phyloP scores from a whole-genome alignment of 2,113 vertebrate genomes.

The Oreochromis tanganicae region DNA sequence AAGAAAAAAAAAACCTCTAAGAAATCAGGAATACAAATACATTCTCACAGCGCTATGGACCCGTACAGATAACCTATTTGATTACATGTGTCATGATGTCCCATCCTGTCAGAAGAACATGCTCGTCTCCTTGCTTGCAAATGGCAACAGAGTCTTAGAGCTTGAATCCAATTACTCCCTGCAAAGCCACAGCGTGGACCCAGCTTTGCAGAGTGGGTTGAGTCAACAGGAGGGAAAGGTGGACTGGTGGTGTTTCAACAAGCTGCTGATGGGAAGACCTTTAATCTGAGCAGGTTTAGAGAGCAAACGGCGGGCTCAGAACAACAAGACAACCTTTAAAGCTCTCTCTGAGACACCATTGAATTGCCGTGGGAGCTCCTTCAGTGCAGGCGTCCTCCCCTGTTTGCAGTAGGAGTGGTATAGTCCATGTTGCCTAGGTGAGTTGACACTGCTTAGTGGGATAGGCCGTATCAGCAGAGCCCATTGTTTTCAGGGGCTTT shows the following conservation, averaged over 20 bases:
- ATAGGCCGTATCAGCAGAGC: conserved; percentile 56
- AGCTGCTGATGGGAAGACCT: not conserved
- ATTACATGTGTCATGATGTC: not conserved
- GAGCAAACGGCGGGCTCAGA: accelerated
- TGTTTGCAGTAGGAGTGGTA: conserved; percentile 47
- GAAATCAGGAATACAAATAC: not conserved
- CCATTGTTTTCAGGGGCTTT: conserved; percentile 60
- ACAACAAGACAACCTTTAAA: not conserved
- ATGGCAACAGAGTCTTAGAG: conserved; percentile 42
- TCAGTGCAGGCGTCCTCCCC: not conserved
- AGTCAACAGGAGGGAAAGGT: not conserved
- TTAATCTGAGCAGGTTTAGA: accelerated
- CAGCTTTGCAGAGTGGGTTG: conserved; percentile 1
- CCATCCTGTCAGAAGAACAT: not conserved
- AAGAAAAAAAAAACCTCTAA: accelerated
- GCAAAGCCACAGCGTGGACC: conserved; percentile 48
- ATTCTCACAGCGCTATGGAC: not conserved
- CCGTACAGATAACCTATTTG: not conserved
- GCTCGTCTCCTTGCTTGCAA: not conserved
- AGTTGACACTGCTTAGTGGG: conserved; percentile 49
- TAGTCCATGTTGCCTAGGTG: conserved; percentile 62
- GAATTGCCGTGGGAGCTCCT: not conserved
- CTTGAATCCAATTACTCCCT: conserved; percentile 68
- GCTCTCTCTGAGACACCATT: accelerated
- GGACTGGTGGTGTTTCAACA: not conserved